These are phyloP conservation scores for Drosophila villosipedis DNA, from an alignment of 2,888 invertebrate genomes.

Conservation along the genomic window DNA sequence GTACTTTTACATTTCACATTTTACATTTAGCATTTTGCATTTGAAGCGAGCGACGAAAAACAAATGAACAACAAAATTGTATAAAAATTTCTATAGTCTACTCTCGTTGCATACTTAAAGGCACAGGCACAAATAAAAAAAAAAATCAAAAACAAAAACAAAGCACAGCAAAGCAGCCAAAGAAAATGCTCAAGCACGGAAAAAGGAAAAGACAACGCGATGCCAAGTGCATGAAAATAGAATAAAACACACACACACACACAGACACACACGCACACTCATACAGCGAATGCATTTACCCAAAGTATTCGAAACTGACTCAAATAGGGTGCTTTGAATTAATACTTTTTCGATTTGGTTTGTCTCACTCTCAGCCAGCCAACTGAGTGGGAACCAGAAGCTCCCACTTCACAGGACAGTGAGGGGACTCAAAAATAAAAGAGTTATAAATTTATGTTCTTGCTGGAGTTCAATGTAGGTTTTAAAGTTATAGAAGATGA, in stretches of 20 bases:
- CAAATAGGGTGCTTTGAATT: constrained; percentile 63
- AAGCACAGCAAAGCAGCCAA: constrained; percentile 11
- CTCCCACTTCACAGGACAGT: too few species aligned
- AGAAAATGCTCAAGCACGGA: constrained; percentile 54
- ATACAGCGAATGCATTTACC: constrained; percentile 42
- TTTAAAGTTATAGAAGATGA: neutral
- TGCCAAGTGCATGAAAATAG: constrained; percentile 54
- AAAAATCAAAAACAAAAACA: neutral
- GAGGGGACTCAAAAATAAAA: neutral
- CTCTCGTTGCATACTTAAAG: constrained; percentile 66
- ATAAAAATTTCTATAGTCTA: constrained; percentile 73
- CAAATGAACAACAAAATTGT: constrained; percentile 82
- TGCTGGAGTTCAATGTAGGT: neutral
- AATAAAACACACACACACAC: constrained; percentile 15
- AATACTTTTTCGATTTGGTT: constrained; percentile 65
- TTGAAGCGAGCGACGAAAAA: constrained; percentile 45
- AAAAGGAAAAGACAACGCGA: constrained; percentile 62
- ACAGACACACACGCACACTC: constrained; percentile 2
- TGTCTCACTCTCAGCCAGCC: constrained; percentile 31
- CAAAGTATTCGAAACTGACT: constrained; percentile 21
- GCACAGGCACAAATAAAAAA: constrained; percentile 29
- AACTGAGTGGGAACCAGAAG: constrained; percentile 10
- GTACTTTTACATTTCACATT: constrained; percentile 34
- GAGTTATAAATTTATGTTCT: neutral
- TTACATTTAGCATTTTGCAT: constrained; percentile 42